Base-by-base conservation (phyloP, 2,113 vertebrate species). In the Furnarius figulus region DNA sequence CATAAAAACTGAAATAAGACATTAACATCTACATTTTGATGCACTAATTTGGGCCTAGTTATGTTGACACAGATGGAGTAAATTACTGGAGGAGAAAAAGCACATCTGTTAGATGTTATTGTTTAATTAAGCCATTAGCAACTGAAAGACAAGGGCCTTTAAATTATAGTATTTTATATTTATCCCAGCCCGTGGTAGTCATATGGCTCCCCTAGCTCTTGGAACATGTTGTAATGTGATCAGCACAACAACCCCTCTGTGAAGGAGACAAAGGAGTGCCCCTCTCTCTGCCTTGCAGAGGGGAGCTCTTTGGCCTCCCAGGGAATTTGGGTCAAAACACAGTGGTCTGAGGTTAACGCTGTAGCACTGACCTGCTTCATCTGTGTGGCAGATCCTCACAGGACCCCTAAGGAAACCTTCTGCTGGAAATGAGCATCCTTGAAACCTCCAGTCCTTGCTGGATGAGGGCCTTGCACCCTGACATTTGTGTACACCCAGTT, bases 121-220 rank as follows among this genome's bases (percentile, higher is more conserved):
- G 92, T 96, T 97, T 97, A 97, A 97, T 97, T 96, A 97, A 96
- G 88, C 80, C 68, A 95, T 90, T 95, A 93, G 78, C 81, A 88
- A 86, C 88, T 70, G 72, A 96, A 97, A 94, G 90, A 85, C 76
- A 93, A 91, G 89, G 81, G 49, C 78, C 85, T 96, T 91, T 94
- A 87, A 95, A 96, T 96, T 63, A 75, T 31, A 87, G 65, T 58
- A 65, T 95, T 93, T 96, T 96, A 55, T 63, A 84, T 52, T 80
- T 95, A 14, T 75, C 31, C 81, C 61, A 92, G 73, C 22, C 76
- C 2, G 0, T 46, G 31, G 71, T 83, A 76, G 58, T 89, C 0
- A 0, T 47, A 68, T 17, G 35, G 66, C 37, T 91, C 70, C 66
- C 70, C 13, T 27, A 87, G 74, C 53, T 39, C 53, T 73, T 56